These are phyloP conservation scores for Malacosoma neustria DNA, from an alignment of 2,888 invertebrate genomes.

Conservation along the genomic window DNA sequence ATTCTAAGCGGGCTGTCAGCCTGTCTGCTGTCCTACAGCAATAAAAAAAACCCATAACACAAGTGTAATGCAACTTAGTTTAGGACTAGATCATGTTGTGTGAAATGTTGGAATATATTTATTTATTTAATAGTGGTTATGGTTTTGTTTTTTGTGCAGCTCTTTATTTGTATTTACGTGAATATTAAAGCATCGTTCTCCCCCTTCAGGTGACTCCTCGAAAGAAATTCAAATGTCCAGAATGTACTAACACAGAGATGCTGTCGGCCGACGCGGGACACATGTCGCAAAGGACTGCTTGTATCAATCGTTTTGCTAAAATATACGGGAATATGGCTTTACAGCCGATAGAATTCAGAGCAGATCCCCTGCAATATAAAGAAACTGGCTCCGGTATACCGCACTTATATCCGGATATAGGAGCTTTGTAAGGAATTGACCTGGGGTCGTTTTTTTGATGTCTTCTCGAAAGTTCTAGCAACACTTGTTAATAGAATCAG, in stretches of 20 bases:
- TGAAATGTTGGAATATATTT: no score
- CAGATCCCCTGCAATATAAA: conserved; percentile 94
- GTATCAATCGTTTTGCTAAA: conserved; percentile 86
- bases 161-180: no score
- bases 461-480: not conserved
- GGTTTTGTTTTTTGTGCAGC: no score
- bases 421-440: conserved; percentile 83
- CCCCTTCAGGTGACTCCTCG: conserved; percentile 92
- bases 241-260: conserved; percentile 95
- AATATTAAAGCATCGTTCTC: no score
- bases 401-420: conserved; percentile 89
- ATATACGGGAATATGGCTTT: conserved; percentile 93
- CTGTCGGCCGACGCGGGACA: conserved; percentile 93
- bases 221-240: conserved; percentile 97
- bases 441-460: not conserved
- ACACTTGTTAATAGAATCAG: no score
- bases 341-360: conserved; percentile 91
- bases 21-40: no score
- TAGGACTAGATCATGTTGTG: no score
- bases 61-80: no score
- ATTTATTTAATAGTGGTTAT: no score
- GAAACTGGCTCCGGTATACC: conserved; percentile 90
- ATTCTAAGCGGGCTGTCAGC: no score
- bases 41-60: no score
- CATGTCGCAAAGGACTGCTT: conserved; percentile 94